Conservation (phyloP, 2,888 invertebrate genomes). For the Pantelozetes paolii region DNA sequence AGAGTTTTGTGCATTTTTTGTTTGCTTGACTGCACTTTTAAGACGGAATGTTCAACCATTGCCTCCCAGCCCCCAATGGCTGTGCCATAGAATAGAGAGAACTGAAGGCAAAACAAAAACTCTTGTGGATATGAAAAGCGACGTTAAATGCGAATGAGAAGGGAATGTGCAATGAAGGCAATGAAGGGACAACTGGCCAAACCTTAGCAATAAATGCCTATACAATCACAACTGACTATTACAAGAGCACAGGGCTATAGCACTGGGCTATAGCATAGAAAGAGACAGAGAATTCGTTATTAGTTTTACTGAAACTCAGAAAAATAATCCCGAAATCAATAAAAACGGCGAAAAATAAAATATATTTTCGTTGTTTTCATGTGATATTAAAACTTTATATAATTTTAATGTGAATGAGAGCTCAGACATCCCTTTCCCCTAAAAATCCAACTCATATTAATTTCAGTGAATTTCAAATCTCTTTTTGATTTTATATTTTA, state of each 20-base stretch:
- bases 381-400: background rate
- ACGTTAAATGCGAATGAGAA: background rate
- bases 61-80: slow-evolving; percentile 14
- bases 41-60: slow-evolving; percentile 26
- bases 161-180: slow-evolving; percentile 1
- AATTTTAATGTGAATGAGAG: background rate
- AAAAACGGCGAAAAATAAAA: background rate
- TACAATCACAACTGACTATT: background rate
- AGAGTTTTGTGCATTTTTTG: slow-evolving; percentile 23
- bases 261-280: background rate
- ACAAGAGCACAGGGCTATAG: background rate
- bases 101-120: slow-evolving; percentile 8
- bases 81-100: slow-evolving; percentile 5
- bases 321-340: slow-evolving; percentile 10
- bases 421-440: too few species aligned
- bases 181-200: slow-evolving; percentile 9
- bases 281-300: background rate
- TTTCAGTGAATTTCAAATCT: background rate
- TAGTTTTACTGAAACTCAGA: background rate
- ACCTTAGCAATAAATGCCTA: slow-evolving; percentile 6
- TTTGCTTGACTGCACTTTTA: slow-evolving; percentile 29
- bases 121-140: slow-evolving; percentile 4
- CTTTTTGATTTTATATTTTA: background rate
- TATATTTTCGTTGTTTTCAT: background rate
- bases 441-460: background rate